Evolutionary conservation across 2,797 vertebrate genomes (phyloP).

Genomic region (Odontamblyopus rebecca): DNA sequence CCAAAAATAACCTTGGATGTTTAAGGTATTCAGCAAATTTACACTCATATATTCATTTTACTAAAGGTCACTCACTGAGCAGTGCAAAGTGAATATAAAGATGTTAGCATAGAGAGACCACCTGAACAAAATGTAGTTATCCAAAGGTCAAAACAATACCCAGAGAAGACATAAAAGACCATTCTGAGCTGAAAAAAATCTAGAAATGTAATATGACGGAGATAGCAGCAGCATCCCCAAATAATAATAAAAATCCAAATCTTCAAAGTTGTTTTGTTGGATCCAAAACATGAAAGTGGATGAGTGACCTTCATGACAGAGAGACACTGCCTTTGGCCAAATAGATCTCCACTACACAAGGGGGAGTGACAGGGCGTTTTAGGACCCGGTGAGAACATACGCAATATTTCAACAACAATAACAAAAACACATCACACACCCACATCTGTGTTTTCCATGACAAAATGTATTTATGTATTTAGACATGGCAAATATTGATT

Average conservation of each 20-base stretch:
- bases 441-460: too few species aligned
- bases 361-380: background rate
- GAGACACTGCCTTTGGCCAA: constrained; percentile 5
- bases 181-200: background rate
- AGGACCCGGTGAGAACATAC: background rate
- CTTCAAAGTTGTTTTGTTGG: constrained; percentile 7
- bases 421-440: background rate
- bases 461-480: too few species aligned
- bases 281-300: constrained; percentile 1
- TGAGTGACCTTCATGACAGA: constrained; percentile 4
- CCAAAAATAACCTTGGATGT: background rate
- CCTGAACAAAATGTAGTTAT: background rate
- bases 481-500: too few species aligned
- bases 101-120: background rate
- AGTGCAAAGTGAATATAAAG: background rate
- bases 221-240: background rate
- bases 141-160: background rate
- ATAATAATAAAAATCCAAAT: constrained; percentile 3
- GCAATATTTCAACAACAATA: background rate
- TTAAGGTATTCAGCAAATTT: background rate
- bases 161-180: background rate
- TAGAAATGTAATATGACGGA: background rate
- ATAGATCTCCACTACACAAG: background rate
- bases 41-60: background rate
- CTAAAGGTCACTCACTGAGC: background rate